These are phyloP conservation scores for Atractosteus spatula DNA, from an alignment of 2,113 vertebrate species.

Conservation along the genomic window DNA sequence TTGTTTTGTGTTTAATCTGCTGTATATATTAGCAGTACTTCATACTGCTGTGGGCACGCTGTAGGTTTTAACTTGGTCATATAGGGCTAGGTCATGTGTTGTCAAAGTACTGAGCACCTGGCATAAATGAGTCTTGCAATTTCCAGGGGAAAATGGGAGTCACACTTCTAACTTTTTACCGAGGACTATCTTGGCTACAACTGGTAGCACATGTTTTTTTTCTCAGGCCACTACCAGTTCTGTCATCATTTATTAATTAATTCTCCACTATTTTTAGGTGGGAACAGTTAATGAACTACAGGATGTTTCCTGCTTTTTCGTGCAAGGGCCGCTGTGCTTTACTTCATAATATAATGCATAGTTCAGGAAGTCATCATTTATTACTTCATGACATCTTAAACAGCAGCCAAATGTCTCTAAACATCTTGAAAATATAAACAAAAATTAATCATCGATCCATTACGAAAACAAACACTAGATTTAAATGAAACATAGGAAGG, in stretches of 20 bases:
- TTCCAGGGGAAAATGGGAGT: constrained; percentile 29
- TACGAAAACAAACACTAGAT: background rate
- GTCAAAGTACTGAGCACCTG: constrained; percentile 41
- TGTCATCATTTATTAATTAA: constrained; percentile 34
- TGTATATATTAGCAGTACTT: too few relatives aligned
- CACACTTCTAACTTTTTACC: constrained; percentile 23
- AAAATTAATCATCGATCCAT: background rate
- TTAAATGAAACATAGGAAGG: background rate
- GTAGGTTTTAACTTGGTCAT: constrained; percentile 62
- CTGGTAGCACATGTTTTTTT: constrained; percentile 40
- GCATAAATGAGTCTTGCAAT: constrained; percentile 12
- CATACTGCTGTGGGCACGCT: constrained; percentile 23
- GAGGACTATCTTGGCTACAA: constrained; percentile 26
- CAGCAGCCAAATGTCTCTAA: background rate
- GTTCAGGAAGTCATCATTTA: background rate
- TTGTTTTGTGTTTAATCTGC: too few relatives aligned
- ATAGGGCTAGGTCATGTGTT: constrained; percentile 42
- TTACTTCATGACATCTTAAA: background rate
- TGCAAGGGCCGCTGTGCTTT: background rate
- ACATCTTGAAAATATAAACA: background rate
- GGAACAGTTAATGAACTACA: constrained; percentile 39
- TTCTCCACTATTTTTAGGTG: constrained; percentile 39
- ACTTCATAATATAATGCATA: constrained; percentile 1
- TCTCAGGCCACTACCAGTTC: constrained; percentile 36
- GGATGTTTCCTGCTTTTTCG: constrained; percentile 14